Percentiles rank a stretch among this genome's conserved stretches.
phyloP scores from a whole-genome alignment of 2,888 invertebrate genomes.

The Phaedon cochleariae region DNA sequence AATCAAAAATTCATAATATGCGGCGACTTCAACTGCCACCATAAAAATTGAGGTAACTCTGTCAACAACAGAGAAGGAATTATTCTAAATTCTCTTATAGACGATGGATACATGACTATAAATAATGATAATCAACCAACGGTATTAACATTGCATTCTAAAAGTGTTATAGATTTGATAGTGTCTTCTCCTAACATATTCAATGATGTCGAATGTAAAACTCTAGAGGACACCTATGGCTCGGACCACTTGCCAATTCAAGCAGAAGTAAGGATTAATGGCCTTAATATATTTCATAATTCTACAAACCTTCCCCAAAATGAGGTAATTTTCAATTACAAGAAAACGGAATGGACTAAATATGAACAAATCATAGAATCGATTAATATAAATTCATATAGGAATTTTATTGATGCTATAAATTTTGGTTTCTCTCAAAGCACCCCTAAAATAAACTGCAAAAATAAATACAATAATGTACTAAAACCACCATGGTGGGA shows the following conservation, averaged over 20 bases:
- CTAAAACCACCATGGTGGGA: too few species aligned
- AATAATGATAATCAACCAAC: constrained; percentile 1
- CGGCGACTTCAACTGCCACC: background rate
- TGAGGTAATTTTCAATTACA: background rate
- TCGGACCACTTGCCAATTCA: background rate
- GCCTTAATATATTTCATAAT: background rate
- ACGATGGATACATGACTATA: background rate
- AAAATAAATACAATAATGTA: background rate
- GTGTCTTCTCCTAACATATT: background rate
- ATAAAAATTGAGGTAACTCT: constrained; percentile 1
- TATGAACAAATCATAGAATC: background rate
- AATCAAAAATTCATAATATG: background rate
- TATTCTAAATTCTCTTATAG: background rate
- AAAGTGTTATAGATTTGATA: background rate
- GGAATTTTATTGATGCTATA: background rate
- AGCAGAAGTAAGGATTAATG: background rate
- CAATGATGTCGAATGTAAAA: background rate
- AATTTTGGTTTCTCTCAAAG: background rate
- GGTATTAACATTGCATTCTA: background rate
- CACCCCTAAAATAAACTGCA: background rate
- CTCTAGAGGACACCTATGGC: background rate
- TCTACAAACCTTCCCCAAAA: too few species aligned
- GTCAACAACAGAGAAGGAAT: background rate
- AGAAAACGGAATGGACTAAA: background rate
- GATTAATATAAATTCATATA: background rate